Evolutionary conservation across 2,113 vertebrate species (phyloP), one percentile per base, ranked within the genome.

Genomic region (Phyllostomus hastatus): DNA sequence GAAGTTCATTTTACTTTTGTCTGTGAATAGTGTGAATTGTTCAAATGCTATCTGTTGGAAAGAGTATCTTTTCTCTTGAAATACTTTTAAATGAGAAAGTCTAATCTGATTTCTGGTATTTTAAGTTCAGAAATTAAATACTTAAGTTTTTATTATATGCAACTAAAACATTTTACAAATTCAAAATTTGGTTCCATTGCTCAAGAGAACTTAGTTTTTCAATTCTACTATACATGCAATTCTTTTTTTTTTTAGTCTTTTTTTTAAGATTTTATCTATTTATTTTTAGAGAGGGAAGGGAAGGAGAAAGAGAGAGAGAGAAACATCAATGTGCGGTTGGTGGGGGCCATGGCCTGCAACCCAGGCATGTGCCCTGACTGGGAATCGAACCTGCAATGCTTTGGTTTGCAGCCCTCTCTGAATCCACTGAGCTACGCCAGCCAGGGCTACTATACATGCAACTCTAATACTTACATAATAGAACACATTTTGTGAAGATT

Each of bases 131-230:
- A 94, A 75, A 76, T 66, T 43, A n/a, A 35, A 94, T 84, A 9
- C 73, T 59, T 10, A 94, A 76, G 7, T 84, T 87, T 92, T 84
- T 66, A 66, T 94, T 73, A 64, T 10, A 43, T 35, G 1, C 20
- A 72, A 46, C 70, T 91, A 41, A 76, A 64, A 50, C 54, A 64
- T 69, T 91, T 96, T 91, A 90, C 28, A 79, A 35, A 95, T 87
- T 87, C 22, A 57, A 52, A 80, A 72, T 88, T 57, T 92, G 54
- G 22, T 61, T 83, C 24, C 2, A 26, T 90, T 78, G 70, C 52
- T 95, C 20, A 78, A 86, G 67, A 91, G 19, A 92, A 92, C 33
- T 88, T 95, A 92, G 22, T 88, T 95, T 38, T 88, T 86, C 48
- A 35, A 22, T 84, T 85, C 6, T 92, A 57, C 46, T 64, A 43